Evolutionary conservation across 1,140 invertebrate species (phyloP).

Genomic region (Mya arenaria): DNA sequence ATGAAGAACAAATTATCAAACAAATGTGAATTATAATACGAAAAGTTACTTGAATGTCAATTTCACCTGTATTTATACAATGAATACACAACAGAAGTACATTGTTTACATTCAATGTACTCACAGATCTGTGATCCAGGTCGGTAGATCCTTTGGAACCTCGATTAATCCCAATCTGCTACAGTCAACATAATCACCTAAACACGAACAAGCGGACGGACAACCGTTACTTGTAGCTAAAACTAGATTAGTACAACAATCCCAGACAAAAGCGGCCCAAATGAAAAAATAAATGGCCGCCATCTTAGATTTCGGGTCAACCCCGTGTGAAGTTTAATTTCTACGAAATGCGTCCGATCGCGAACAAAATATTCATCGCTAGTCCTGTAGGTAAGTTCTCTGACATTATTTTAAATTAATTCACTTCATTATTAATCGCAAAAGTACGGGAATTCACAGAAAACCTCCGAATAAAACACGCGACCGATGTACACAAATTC

Average conservation of each 20-base stretch:
- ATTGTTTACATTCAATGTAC: constrained; percentile 6
- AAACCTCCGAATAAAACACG: neutral
- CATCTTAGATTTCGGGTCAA: constrained; percentile 55
- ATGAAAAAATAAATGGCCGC: constrained; percentile 57
- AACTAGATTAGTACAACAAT: constrained; percentile 2
- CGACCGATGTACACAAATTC: constrained; percentile 39
- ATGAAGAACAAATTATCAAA: no score
- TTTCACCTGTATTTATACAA: no score
- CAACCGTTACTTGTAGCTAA: constrained; percentile 27
- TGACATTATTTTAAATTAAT: constrained; percentile 38
- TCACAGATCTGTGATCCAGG: constrained; percentile 46
- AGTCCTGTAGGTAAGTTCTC: constrained; percentile 24
- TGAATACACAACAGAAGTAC: no score
- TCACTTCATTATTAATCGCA: constrained; percentile 32
- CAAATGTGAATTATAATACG: no score
- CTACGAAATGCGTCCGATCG: constrained; percentile 36
- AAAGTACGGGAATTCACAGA: neutral
- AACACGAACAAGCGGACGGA: constrained; percentile 53
- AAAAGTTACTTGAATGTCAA: no score
- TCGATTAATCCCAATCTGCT: constrained; percentile 45
- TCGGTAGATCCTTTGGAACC: constrained; percentile 49
- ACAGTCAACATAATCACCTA: constrained; percentile 53
- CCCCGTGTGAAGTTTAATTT: constrained; percentile 26
- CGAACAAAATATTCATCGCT: neutral
- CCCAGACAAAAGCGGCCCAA: constrained; percentile 57